Percentiles rank a stretch among this genome's conserved stretches.
Conservation (phyloP, 35 echinoderm and acorn worm genomes). For the Stichopus chloronotus region DNA sequence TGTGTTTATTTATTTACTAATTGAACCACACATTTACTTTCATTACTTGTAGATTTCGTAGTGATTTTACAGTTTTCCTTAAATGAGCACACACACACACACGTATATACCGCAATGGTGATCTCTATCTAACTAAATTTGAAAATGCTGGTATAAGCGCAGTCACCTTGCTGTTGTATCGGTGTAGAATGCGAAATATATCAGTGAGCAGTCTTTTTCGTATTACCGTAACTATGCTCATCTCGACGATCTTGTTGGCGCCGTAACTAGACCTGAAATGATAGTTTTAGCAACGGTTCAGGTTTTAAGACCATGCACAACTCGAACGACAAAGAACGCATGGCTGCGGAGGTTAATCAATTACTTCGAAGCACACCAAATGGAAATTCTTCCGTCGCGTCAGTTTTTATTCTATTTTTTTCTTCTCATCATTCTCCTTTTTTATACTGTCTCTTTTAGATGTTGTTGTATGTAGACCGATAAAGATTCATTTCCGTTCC, state of each 20-base stretch:
- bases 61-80: no score
- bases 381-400: not conserved
- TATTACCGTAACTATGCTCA: not conserved
- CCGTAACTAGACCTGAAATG: constrained; percentile 20
- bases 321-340: not conserved
- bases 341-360: constrained; percentile 2
- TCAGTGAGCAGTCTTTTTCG: no score
- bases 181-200: no score
- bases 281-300: not conserved
- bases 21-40: not conserved
- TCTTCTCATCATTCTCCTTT: not conserved
- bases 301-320: not conserved
- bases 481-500: constrained; percentile 3
- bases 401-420: not conserved
- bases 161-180: no score
- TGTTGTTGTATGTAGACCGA: not conserved
- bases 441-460: no score
- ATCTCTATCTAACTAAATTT: no score
- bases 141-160: no score
- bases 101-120: no score
- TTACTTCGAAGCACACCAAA: not conserved
- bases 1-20: not conserved
- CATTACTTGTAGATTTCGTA: not conserved
- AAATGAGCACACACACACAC: no score
- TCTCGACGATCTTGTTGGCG: not conserved